These are phyloP conservation scores for Teleopsis dalmanni DNA, from an alignment of 1,140 invertebrate species.

Conservation along the genomic window DNA sequence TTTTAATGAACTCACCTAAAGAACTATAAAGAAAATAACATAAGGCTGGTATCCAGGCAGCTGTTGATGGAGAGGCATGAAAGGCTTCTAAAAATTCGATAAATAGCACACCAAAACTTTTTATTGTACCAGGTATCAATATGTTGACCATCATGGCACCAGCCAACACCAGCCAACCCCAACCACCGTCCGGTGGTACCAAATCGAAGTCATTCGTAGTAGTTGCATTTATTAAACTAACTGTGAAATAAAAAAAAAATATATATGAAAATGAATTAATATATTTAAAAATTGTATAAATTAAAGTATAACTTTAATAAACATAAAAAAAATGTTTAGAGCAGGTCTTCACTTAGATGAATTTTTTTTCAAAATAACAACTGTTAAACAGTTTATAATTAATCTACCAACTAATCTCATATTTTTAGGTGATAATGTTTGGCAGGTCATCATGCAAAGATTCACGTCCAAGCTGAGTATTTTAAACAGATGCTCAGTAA, in stretches of 20 bases:
- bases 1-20: slow-evolving; percentile 51
- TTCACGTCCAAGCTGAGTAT: no score
- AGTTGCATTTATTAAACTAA: slow-evolving; percentile 28
- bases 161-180: slow-evolving; percentile 77
- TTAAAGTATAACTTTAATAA: no score
- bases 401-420: no score
- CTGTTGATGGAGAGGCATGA: slow-evolving; percentile 59
- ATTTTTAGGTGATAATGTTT: no score
- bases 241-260: slow-evolving; percentile 16
- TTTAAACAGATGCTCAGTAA: no score
- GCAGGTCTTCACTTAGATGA: no score
- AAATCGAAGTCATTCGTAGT: slow-evolving; percentile 43
- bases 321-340: no score
- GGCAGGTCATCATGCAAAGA: no score
- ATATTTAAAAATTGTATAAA: no score
- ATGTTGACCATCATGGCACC: slow-evolving; percentile 75
- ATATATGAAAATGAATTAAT: no score
- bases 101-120: slow-evolving; percentile 78
- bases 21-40: slow-evolving; percentile 83
- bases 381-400: no score
- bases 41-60: slow-evolving; percentile 74
- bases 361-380: no score
- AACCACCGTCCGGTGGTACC: slow-evolving; percentile 62
- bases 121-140: slow-evolving; percentile 73
- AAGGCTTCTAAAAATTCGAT: slow-evolving; percentile 72